A percentile compares a stretch with the other conserved stretches of the same genome.
Conservation (phyloP, 2,888 invertebrate genomes). For the Reticulitermes lucifugus region DNA sequence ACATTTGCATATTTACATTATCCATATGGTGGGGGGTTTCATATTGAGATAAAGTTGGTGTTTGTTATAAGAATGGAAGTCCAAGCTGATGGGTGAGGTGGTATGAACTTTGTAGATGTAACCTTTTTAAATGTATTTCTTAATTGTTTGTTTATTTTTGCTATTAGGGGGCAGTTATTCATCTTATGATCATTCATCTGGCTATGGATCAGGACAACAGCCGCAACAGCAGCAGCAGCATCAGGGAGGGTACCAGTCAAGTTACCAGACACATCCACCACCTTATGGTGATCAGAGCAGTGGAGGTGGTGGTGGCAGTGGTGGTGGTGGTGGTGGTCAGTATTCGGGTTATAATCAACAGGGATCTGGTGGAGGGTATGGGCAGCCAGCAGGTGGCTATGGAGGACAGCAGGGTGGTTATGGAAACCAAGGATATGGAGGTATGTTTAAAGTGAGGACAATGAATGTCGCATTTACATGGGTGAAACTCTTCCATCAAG, state of each 20-base stretch:
- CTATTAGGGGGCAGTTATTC: conserved; percentile 46
- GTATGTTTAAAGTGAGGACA: conserved; percentile 26
- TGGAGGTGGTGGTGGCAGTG: conserved; percentile 65
- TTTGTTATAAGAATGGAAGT: too few species aligned
- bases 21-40: too few species aligned
- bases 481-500: too few species aligned
- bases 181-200: conserved; percentile 52
- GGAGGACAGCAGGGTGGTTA: conserved; percentile 55
- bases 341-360: conserved; percentile 56
- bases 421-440: conserved; percentile 49
- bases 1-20: too few species aligned
- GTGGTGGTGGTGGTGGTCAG: conserved; percentile 64
- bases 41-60: too few species aligned
- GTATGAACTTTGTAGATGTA: too few species aligned
- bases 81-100: too few species aligned
- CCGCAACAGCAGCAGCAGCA: conserved; percentile 35
- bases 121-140: neutral
- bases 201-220: conserved; percentile 43
- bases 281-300: conserved; percentile 59
- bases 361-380: conserved; percentile 45
- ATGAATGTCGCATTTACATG: too few species aligned
- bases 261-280: conserved; percentile 49
- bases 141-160: neutral
- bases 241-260: conserved; percentile 49
- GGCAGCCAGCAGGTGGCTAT: conserved; percentile 54